Evolutionary conservation across 2,113 vertebrate genomes (phyloP), one percentile per base, ranked within the genome.

Genomic region (Pelecanoides urinatrix): DNA sequence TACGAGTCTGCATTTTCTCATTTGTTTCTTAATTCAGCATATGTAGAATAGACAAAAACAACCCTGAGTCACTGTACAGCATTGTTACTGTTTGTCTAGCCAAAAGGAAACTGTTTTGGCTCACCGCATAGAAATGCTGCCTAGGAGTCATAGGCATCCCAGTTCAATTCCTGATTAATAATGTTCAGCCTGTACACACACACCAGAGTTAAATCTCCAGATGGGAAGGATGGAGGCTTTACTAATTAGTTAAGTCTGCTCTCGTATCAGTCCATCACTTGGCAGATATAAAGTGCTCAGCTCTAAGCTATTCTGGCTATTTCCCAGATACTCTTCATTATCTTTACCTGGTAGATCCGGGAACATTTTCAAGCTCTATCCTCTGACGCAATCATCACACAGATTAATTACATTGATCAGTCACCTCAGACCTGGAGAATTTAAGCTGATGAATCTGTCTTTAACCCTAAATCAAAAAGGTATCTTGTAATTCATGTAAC

Each of bases 191-290:
- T 84, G 86, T 73, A 40, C 72, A 70, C 49, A 76, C 66, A 83
- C 49, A 79, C 13, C 56, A 61, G 58, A 90, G 36, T 81, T 72
- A 71, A 92, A 62, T 40, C 59, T 84, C 74, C 94, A 96, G 87
- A 96, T 96, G 92, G 75, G 65, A 89, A 94, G 56, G 82, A 91
- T 65, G 71, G 47, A 92, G 77, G 80, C n/a, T 90, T 68, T 75
- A 68, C 77, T 94, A 95, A 96, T 96, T 94, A 91, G 45, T 79
- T 66, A 65, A 63, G 26, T 89, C 95, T 92, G 45, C 55, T 96
- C 68, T 49, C 2, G 0, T 92, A 83, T 78, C 68, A 84, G 72
- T 94, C 49, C 55, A 75, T 65, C 7, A 17, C 52, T 88, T 96
- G 95, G 91, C 76, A 96, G 84, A 58, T 52, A 55, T 65, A 84